Conservation (phyloP, 2,888 invertebrate genomes). For the Isotomurus palustris region DNA sequence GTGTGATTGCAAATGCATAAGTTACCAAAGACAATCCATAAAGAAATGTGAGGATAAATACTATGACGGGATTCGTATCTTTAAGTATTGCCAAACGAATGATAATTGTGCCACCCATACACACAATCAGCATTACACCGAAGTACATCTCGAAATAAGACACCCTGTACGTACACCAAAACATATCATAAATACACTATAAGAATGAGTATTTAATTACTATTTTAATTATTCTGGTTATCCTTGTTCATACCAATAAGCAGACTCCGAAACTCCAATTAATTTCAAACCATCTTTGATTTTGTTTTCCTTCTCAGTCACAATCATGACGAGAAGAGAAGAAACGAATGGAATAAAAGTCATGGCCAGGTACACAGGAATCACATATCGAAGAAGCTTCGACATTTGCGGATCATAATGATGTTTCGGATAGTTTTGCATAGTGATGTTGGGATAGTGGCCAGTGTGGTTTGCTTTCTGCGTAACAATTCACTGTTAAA, state of each 20-base stretch:
- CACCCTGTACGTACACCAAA: too few species aligned
- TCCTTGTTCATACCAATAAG: slow-evolving; percentile 65
- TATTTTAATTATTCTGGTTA: too few species aligned
- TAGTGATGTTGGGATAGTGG: slow-evolving; percentile 3
- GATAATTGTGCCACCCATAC: too few species aligned
- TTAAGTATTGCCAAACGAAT: slow-evolving; percentile 71
- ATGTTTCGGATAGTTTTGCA: slow-evolving; percentile 68
- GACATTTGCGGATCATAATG: slow-evolving; percentile 70
- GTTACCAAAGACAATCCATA: slow-evolving; percentile 78
- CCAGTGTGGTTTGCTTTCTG: background rate
- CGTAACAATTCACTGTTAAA: too few species aligned
- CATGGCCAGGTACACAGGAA: slow-evolving; percentile 79
- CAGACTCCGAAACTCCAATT: slow-evolving; percentile 61
- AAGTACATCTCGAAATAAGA: too few species aligned
- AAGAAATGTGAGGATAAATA: slow-evolving; percentile 70
- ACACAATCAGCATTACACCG: too few species aligned
- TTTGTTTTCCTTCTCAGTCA: slow-evolving; percentile 81
- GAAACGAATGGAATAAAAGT: slow-evolving; percentile 77
- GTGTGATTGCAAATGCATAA: slow-evolving; percentile 76
- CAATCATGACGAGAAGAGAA: slow-evolving; percentile 72
- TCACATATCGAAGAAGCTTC: slow-evolving; percentile 63
- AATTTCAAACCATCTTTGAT: slow-evolving; percentile 84
- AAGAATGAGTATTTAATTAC: too few species aligned
- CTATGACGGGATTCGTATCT: slow-evolving; percentile 69
- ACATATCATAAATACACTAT: too few species aligned